A percentile compares a stretch with the other conserved stretches of the same genome.
These are phyloP conservation scores for Phocoena sinus DNA, from an alignment of 2,113 vertebrate genomes.

Conservation along the genomic window DNA sequence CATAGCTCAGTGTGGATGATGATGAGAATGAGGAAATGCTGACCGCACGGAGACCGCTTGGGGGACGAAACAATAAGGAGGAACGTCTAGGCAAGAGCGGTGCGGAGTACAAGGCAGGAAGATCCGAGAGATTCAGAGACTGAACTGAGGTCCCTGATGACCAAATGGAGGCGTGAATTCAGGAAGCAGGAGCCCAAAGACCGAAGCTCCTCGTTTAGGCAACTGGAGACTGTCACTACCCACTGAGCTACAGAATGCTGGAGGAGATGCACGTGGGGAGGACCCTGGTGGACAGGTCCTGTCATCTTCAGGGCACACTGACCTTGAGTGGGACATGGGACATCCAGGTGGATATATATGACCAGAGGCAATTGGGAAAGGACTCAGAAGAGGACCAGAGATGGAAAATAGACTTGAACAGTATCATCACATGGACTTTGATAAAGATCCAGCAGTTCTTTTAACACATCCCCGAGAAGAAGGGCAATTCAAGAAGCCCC, in stretches of 20 bases:
- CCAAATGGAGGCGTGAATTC: background rate
- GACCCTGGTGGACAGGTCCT: rapidly evolving
- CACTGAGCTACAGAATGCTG: rapidly evolving
- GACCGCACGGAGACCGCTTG: rapidly evolving
- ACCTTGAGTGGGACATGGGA: background rate
- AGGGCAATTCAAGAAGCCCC: background rate
- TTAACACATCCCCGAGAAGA: background rate
- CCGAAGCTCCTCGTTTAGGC: background rate
- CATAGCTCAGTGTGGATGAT: background rate
- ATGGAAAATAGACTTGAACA: background rate
- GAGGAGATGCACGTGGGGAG: no score
- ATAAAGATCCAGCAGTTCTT: background rate
- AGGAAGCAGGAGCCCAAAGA: background rate
- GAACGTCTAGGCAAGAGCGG: background rate
- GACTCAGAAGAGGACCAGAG: background rate
- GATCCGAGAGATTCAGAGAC: rapidly evolving
- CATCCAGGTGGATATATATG: background rate
- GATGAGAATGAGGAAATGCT: background rate
- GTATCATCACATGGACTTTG: background rate
- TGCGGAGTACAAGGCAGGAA: background rate
- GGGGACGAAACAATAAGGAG: no score
- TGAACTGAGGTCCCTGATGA: background rate
- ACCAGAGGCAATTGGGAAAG: background rate
- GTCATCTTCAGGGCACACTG: background rate
- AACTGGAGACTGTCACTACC: background rate